Evolutionary conservation across 2,888 invertebrate species (phyloP).

Genomic region (Calliopum simillimum): DNA sequence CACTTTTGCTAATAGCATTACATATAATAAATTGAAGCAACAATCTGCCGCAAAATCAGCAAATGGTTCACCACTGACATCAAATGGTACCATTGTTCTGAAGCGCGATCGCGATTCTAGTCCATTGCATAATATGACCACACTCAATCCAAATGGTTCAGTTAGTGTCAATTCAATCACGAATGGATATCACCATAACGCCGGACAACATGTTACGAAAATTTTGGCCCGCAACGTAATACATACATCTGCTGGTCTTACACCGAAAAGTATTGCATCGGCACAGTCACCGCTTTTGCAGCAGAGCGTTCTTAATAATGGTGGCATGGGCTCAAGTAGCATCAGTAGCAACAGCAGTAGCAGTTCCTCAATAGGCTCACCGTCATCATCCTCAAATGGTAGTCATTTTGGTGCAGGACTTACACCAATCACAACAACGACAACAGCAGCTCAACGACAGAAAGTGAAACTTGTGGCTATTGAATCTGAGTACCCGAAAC

Average conservation of each 20-base stretch:
- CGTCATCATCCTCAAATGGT: slow-evolving; percentile 39
- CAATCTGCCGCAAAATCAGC: slow-evolving; percentile 55
- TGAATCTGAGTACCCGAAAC: slow-evolving; percentile 84
- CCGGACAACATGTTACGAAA: slow-evolving; percentile 50
- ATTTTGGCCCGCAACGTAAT: slow-evolving; percentile 54
- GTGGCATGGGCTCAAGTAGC: slow-evolving; percentile 26
- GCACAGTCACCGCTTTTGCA: slow-evolving; percentile 54
- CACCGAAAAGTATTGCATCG: slow-evolving; percentile 63
- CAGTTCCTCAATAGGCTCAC: slow-evolving; percentile 25
- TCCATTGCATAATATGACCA: slow-evolving; percentile 58
- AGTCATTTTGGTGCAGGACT: slow-evolving; percentile 35
- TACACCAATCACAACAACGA: slow-evolving; percentile 43
- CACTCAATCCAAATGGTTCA: slow-evolving; percentile 44
- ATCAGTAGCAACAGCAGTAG: slow-evolving; percentile 37
- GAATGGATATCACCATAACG: slow-evolving; percentile 34
- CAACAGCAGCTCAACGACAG: slow-evolving; percentile 44
- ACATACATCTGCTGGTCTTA: slow-evolving; percentile 46
- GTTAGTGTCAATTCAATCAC: slow-evolving; percentile 32
- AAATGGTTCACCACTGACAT: slow-evolving; percentile 50
- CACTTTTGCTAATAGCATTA: slow-evolving; percentile 66
- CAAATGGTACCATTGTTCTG: slow-evolving; percentile 57
- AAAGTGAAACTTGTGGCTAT: slow-evolving; percentile 55
- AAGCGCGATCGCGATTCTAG: slow-evolving; percentile 63
- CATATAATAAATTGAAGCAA: slow-evolving; percentile 66
- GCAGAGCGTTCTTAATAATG: slow-evolving; percentile 34